Conservation (phyloP, 23 tunicate genomes). For the Trididemnum clinides region DNA sequence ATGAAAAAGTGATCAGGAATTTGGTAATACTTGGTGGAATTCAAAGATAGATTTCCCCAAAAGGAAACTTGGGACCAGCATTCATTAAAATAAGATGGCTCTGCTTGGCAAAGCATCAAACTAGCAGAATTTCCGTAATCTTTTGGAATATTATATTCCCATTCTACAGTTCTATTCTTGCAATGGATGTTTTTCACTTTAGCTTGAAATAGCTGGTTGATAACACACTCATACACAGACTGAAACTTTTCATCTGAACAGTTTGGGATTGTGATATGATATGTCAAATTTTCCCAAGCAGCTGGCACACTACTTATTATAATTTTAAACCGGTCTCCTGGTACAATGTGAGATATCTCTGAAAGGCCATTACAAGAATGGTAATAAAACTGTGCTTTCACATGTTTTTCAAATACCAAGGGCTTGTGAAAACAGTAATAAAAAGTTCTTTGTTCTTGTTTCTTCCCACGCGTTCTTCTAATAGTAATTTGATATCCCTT, state of each 20-base stretch:
- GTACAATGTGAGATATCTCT: background rate
- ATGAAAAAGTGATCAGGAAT: background rate
- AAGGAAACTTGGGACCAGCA: background rate
- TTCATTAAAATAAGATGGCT: background rate
- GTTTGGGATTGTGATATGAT: background rate
- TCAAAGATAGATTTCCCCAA: background rate
- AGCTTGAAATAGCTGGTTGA: background rate
- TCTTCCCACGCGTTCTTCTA: too few relatives aligned
- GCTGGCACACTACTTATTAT: background rate
- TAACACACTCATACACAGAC: constrained; percentile 1
- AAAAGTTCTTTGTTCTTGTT: too few relatives aligned
- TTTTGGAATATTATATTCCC: background rate
- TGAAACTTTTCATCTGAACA: background rate
- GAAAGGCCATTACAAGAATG: background rate
- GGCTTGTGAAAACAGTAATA: background rate
- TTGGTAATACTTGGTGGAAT: background rate
- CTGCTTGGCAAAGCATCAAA: constrained; percentile 14
- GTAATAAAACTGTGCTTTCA: background rate
- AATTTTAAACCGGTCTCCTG: constrained; percentile 1
- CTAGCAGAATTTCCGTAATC: background rate
- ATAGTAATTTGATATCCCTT: background rate
- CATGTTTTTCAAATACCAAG: background rate
- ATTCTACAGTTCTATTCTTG: background rate
- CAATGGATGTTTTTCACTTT: background rate
- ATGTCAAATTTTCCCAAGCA: background rate